Evolutionary conservation across 2,888 invertebrate genomes (phyloP), one percentile per base, ranked within the genome.

Genomic region (Pristionchus arcanus): DNA sequence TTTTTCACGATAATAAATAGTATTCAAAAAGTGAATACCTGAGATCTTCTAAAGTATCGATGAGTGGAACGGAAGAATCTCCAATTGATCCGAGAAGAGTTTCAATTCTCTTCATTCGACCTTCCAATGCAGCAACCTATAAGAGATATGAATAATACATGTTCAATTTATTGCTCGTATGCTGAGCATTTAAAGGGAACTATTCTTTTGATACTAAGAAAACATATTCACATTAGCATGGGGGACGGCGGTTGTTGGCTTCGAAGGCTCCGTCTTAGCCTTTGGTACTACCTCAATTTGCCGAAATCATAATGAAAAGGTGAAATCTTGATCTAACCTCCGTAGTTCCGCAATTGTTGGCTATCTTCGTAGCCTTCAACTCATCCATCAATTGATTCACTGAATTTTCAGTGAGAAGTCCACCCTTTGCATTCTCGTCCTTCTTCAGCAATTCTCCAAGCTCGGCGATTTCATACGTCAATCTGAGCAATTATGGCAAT

Each of bases 401-500:
- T 34, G 91, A 89, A 83, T 92, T 91, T 28, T 90, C 86, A 86
- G 91, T 91, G 53, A 92, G 74, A 25, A 91, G 83, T n/a, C 91
- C 91, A 19, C 88, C 91, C 66, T 91, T 90, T 34, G 68, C 77
- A 28, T 13, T 90, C 21, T 91, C 91, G 1, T 66, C 87, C 34
- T 90, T 91, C 86, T 91, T 86, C 25, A 93, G 28, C 81, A 91
- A 87, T 37, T 92, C 92, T n/a, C 91, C 90, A 55, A 93, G 87
- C 85, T 93, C 93, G n/a, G 91, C 91, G 37, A 93, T 90, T 77
- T 93, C 93, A 89, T 92, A 93, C 25, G 92, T 89, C 83, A 93
- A 90, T 53, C 87, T 87, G n/a, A n/a, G n/a, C n/a, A n/a, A n/a
- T n/a, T n/a, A n/a, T n/a, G n/a, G n/a, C n/a, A n/a, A n/a, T n/a